Conservation (phyloP, 1,140 invertebrate genomes). For the Drosophila lacertosa region DNA sequence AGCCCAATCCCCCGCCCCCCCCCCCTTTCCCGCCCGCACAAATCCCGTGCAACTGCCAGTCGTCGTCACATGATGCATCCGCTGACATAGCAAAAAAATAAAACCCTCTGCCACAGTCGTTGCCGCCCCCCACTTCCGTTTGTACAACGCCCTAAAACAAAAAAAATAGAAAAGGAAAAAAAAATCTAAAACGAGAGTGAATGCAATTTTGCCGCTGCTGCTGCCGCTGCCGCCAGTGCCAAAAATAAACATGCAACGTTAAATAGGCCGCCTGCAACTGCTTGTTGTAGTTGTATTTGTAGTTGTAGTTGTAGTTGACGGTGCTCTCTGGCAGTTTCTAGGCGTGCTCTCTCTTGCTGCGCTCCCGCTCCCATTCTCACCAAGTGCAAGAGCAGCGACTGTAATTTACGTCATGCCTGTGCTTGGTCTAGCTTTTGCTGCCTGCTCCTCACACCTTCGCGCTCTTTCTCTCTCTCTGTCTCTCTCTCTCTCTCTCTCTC, state of each 20-base stretch:
- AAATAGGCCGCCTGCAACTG: slow-evolving; percentile 66
- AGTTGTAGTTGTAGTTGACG: slow-evolving; percentile 31
- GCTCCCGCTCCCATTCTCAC: too few relatives aligned
- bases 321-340: slow-evolving; percentile 38
- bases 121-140: slow-evolving; percentile 18
- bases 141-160: slow-evolving; percentile 74
- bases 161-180: slow-evolving; percentile 37
- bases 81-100: slow-evolving; percentile 44
- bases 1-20: neutral
- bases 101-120: neutral
- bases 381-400: slow-evolving; percentile 71
- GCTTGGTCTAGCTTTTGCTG: slow-evolving; percentile 21
- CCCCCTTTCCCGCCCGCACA: neutral
- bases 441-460: neutral
- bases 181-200: slow-evolving; percentile 64
- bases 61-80: slow-evolving; percentile 68
- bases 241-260: slow-evolving; percentile 75
- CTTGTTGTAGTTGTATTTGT: slow-evolving; percentile 20
- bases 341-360: slow-evolving; percentile 24
- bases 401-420: slow-evolving; percentile 66
- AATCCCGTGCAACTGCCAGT: slow-evolving; percentile 33
- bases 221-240: slow-evolving; percentile 37
- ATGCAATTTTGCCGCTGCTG: slow-evolving; percentile 48
- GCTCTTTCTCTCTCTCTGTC: slow-evolving; percentile 5
- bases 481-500: slow-evolving; percentile 11